phyloP scores from a whole-genome alignment of 2,113 vertebrate genomes.

The Halichoeres trimaculatus region DNA sequence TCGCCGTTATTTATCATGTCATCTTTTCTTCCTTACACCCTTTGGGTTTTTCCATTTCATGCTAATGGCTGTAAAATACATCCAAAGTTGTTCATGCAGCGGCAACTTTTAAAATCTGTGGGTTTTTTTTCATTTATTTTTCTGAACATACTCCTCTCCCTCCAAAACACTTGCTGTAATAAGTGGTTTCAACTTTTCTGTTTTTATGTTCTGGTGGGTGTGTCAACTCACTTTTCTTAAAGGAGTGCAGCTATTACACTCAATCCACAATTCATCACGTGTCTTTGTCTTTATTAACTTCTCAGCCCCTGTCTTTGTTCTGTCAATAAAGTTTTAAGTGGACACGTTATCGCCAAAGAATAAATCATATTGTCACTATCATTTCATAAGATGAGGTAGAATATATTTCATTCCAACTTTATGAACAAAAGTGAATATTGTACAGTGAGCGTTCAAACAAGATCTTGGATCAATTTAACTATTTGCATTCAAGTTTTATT shows the following conservation, averaged over 20 bases:
- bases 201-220: conserved; percentile 9
- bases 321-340: no score
- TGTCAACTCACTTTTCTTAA: conserved; percentile 11
- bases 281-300: no score
- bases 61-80: conserved; percentile 53
- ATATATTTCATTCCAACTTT: no score
- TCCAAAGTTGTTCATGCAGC: conserved; percentile 37
- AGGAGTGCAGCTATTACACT: neutral
- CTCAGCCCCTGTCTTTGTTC: neutral
- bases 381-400: no score
- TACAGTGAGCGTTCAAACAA: no score
- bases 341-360: no score
- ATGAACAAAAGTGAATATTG: no score
- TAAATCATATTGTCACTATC: no score
- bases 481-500: no score
- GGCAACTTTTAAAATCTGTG: conserved; percentile 26
- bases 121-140: conserved; percentile 24
- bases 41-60: conserved; percentile 12
- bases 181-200: no score
- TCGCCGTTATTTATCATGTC: conserved; percentile 24
- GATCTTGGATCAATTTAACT: no score
- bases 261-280: neutral
- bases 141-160: conserved; percentile 3
- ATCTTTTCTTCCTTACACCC: conserved; percentile 20
- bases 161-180: no score